These are phyloP conservation scores for Paralichthys olivaceus DNA, from an alignment of 2,113 vertebrate genomes.

Conservation along the genomic window DNA sequence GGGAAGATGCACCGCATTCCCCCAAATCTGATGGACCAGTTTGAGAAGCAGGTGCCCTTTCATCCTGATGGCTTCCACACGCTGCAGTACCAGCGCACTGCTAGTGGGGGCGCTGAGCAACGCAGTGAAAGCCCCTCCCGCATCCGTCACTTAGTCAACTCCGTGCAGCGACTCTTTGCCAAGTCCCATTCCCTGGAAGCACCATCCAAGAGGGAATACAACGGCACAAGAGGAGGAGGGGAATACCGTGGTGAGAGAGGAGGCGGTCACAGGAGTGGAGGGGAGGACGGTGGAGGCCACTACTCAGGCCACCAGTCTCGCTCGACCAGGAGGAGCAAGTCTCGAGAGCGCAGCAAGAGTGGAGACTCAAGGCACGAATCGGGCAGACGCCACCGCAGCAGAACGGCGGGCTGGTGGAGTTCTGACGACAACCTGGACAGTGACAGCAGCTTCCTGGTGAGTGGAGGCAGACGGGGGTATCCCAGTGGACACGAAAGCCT, in stretches of 20 bases:
- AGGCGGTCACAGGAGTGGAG: constrained; percentile 86
- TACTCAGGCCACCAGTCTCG: constrained; percentile 88
- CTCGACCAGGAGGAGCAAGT: constrained; percentile 88
- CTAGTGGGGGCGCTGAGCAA: constrained; percentile 88
- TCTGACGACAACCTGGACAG: constrained; percentile 99
- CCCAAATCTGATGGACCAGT: constrained; percentile 93
- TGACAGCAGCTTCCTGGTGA: constrained; percentile 94
- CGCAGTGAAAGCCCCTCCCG: constrained; percentile 98
- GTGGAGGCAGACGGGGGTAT: constrained; percentile 80
- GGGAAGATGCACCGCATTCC: constrained; percentile 95
- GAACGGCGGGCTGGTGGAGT: constrained; percentile 97
- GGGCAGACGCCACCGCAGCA: constrained; percentile 89
- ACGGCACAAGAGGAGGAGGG: constrained; percentile 85
- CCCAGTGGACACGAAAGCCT: constrained; percentile 90
- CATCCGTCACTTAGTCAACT: constrained; percentile 98
- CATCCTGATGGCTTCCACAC: constrained; percentile 99
- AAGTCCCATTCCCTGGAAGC: constrained; percentile 98
- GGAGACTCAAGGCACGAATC: constrained; percentile 90
- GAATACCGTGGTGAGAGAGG: constrained; percentile 86
- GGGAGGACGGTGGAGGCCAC: constrained; percentile 83
- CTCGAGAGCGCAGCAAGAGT: constrained; percentile 91
- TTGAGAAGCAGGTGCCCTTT: constrained; percentile 96
- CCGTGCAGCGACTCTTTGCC: constrained; percentile 97
- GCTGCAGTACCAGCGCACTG: constrained; percentile 93
- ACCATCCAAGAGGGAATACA: constrained; percentile 93